Conservation (phyloP, 2,888 invertebrate genomes). For the Brachynemurus nebulosus region DNA sequence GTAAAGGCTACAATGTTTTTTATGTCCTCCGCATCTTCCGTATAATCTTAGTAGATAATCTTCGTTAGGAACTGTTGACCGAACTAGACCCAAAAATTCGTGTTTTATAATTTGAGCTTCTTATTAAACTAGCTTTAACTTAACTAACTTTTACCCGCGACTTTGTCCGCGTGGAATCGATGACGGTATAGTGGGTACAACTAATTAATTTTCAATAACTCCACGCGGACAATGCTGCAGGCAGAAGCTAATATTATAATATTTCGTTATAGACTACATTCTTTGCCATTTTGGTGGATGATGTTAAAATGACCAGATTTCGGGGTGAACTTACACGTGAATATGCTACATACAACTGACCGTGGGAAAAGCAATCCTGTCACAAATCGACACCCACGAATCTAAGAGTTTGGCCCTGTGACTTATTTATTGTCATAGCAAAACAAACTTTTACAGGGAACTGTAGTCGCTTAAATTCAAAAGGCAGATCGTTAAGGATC, state of each 20-base stretch:
- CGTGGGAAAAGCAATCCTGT: slow-evolving; percentile 9
- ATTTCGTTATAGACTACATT: slow-evolving; percentile 10
- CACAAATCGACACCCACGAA: slow-evolving; percentile 9
- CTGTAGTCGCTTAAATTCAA: slow-evolving; percentile 19
- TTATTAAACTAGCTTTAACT: too few species aligned
- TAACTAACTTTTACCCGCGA: too few species aligned
- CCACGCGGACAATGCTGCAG: not conserved
- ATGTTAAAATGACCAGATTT: slow-evolving; percentile 5
- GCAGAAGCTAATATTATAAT: not conserved
- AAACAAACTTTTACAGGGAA: slow-evolving; percentile 22
- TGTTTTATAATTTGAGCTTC: too few species aligned
- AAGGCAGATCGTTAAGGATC: slow-evolving; percentile 14
- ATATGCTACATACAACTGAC: slow-evolving; percentile 15
- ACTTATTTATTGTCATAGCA: slow-evolving; percentile 20
- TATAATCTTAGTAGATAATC: too few species aligned
- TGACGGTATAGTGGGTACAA: too few species aligned
- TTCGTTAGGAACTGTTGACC: too few species aligned
- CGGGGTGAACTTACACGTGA: slow-evolving; percentile 12
- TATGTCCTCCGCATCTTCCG: too few species aligned
- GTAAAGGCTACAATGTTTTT: too few species aligned
- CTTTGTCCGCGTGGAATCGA: too few species aligned
- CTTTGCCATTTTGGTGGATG: slow-evolving; percentile 3
- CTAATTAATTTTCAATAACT: too few species aligned
- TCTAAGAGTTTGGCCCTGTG: slow-evolving; percentile 23
- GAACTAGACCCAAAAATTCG: too few species aligned